Evolutionary conservation across 2,113 vertebrate genomes (phyloP).

Genomic region (Alaudala cheleensis): DNA sequence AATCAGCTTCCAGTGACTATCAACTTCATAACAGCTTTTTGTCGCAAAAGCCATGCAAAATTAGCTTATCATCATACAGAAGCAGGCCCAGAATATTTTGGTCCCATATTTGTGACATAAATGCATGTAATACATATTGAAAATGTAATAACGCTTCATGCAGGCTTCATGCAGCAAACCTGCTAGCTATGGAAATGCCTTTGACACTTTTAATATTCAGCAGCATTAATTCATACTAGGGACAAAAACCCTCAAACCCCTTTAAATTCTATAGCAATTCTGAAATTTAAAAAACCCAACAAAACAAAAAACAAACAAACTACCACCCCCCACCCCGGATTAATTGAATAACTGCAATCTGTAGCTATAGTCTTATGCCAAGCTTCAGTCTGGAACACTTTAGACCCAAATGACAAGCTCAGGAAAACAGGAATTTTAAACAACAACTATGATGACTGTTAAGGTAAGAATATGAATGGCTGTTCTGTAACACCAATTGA

Average conservation of each 20-base stretch:
- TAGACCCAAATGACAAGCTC: neutral
- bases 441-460: neutral
- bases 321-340: neutral
- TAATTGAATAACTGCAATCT: neutral
- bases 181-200: neutral
- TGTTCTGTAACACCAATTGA: neutral
- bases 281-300: neutral
- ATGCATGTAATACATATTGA: neutral
- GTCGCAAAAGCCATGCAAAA: neutral
- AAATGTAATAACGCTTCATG: neutral
- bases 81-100: neutral
- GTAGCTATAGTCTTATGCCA: neutral
- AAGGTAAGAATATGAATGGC: neutral
- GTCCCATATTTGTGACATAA: neutral
- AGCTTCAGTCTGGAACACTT: neutral
- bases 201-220: neutral
- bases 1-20: neutral
- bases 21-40: neutral
- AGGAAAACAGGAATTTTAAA: neutral
- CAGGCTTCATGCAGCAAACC: neutral
- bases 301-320: neutral
- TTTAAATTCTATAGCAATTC: neutral
- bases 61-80: neutral
- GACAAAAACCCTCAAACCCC: neutral
- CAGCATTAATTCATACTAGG: neutral